Percentiles rank a stretch among this genome's conserved stretches.
phyloP scores from a whole-genome alignment of 1,140 invertebrate genomes.

The Drosophila parabipectinata region DNA sequence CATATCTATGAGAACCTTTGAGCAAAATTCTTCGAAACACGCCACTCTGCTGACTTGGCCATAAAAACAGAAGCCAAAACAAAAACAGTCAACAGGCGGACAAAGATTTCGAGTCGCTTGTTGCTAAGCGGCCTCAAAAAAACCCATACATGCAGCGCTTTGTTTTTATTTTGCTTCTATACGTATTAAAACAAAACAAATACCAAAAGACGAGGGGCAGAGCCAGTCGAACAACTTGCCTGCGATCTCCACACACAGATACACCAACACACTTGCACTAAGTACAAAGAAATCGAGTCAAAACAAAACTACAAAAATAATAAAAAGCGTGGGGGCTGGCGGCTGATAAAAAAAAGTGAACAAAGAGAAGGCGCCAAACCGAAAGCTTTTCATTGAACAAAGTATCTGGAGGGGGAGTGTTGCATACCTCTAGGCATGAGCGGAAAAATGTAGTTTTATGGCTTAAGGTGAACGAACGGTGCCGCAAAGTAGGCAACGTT shows the following conservation, averaged over 20 bases:
- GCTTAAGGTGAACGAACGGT: constrained; percentile 32
- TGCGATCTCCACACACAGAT: constrained; percentile 28
- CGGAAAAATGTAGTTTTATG: not conserved
- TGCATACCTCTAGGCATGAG: constrained; percentile 14
- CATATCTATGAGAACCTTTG: not conserved
- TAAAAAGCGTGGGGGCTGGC: not conserved
- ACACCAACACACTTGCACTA: constrained; percentile 9
- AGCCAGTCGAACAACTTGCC: constrained; percentile 60
- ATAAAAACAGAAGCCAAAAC: constrained; percentile 75
- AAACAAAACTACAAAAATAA: constrained; percentile 78
- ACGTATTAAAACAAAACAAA: constrained; percentile 13
- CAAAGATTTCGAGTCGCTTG: constrained; percentile 43
- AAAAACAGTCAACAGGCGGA: constrained; percentile 52
- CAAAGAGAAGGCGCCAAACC: constrained; percentile 20
- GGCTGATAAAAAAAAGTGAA: constrained; percentile 32
- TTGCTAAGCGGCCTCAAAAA: constrained; percentile 72
- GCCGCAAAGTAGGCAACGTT: constrained; percentile 25
- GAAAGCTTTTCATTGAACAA: constrained; percentile 40
- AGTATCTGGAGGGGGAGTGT: not conserved
- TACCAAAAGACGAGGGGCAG: constrained; percentile 17
- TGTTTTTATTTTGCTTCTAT: constrained; percentile 56
- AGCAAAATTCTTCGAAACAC: constrained; percentile 40
- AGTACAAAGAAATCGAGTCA: constrained; percentile 56
- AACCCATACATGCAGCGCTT: constrained; percentile 44
- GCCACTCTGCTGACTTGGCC: constrained; percentile 41